Percentiles rank a stretch among this genome's conserved stretches.
Conservation (phyloP, 1,140 invertebrate genomes). For the Muscidifurax raptorellus region DNA sequence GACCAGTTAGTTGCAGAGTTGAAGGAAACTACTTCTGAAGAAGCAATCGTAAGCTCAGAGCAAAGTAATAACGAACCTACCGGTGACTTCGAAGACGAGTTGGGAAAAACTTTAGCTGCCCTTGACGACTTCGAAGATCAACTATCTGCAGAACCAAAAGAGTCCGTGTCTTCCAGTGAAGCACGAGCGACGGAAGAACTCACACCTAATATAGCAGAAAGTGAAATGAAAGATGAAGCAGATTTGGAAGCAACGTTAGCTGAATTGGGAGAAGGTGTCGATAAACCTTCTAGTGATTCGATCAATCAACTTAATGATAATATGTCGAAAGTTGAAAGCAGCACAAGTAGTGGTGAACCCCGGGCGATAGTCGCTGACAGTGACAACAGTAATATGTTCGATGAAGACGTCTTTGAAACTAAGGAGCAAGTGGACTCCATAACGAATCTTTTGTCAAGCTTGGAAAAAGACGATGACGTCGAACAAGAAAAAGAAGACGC, state of each 20-base stretch:
- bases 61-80: neutral
- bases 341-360: neutral
- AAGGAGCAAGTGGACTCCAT: slow-evolving; percentile 26
- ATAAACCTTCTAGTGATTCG: neutral
- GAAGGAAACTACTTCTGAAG: neutral
- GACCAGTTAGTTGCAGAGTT: neutral
- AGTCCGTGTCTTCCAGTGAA: neutral
- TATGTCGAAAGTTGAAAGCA: neutral
- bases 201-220: neutral
- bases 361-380: neutral
- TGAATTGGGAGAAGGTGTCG: neutral
- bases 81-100: slow-evolving; percentile 25
- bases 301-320: neutral
- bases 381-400: slow-evolving; percentile 1
- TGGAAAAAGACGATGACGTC: slow-evolving; percentile 56
- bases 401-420: slow-evolving; percentile 11
- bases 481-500: slow-evolving; percentile 65
- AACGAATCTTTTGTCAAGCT: slow-evolving; percentile 32
- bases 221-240: neutral
- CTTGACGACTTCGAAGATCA: neutral
- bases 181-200: neutral
- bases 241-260: neutral
- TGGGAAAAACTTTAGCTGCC: neutral
- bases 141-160: neutral
- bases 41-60: neutral